Evolutionary conservation across 2,797 vertebrate genomes (phyloP).

Genomic region (Argya squamiceps): DNA sequence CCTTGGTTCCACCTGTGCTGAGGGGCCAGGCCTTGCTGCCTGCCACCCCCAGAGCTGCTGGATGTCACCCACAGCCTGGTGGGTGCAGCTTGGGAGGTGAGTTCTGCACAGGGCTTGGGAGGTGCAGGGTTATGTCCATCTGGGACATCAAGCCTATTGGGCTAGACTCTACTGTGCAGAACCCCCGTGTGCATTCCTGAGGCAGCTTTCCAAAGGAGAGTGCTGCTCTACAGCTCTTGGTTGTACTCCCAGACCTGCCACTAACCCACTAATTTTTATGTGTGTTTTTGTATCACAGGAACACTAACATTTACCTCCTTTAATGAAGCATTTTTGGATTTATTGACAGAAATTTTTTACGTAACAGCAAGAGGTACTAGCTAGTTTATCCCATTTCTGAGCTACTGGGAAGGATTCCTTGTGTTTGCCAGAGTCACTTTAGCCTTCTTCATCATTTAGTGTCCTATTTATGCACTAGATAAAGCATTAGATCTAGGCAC

Average conservation of each 20-base stretch:
- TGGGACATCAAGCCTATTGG: fast-evolving
- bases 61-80: fast-evolving
- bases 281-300: background rate
- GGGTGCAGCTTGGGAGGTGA: fast-evolving
- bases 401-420: background rate
- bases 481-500: background rate
- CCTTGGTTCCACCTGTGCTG: background rate
- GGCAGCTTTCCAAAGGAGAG: fast-evolving
- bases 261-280: background rate
- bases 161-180: fast-evolving
- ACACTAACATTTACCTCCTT: background rate
- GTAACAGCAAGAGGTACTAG: background rate
- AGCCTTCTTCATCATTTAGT: background rate
- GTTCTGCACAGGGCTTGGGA: fast-evolving
- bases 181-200: background rate
- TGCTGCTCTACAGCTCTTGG: background rate
- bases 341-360: background rate
- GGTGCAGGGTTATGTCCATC: fast-evolving
- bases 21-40: background rate
- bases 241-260: background rate
- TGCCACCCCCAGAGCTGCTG: background rate
- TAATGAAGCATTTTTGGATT: background rate
- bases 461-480: background rate
- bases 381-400: background rate
- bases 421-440: background rate